phyloP scores from a whole-genome alignment of 2,888 invertebrate species.

The Andrena bicolor region DNA sequence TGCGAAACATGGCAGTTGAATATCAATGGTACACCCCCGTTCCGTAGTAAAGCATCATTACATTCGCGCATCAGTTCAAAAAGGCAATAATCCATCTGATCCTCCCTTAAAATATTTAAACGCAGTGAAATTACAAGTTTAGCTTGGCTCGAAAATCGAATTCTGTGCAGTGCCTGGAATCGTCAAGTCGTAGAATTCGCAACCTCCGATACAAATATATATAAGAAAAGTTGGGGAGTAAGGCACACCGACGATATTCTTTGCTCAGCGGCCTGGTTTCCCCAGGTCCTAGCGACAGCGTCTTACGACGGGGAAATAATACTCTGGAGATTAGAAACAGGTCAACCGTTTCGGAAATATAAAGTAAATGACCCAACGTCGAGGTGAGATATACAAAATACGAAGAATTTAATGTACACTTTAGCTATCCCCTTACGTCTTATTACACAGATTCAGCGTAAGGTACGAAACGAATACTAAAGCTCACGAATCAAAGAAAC shows the following conservation, averaged over 20 bases:
- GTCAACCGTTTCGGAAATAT: conserved; percentile 88
- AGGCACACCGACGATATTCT: conserved; percentile 92
- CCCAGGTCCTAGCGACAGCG: conserved; percentile 90
- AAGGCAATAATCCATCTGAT: too few relatives aligned
- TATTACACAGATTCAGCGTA: conserved; percentile 44
- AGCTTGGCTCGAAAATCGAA: conserved; percentile 86
- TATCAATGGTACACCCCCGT: conserved; percentile 86
- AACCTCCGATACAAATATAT: conserved; percentile 86
- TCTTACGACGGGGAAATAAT: conserved; percentile 93
- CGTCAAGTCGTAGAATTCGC: conserved; percentile 90
- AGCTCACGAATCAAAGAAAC: background rate
- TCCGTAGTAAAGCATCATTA: background rate
- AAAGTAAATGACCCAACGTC: conserved; percentile 82
- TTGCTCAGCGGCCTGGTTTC: conserved; percentile 88
- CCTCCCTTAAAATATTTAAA: background rate
- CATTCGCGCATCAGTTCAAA: too few relatives aligned
- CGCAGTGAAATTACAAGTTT: conserved; percentile 86
- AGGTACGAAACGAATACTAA: conserved; percentile 13
- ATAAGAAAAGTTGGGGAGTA: conserved; percentile 90
- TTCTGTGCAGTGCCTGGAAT: conserved; percentile 93
- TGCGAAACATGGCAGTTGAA: conserved; percentile 89
- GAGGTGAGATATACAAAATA: conserved; percentile 71
- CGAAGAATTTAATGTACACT: background rate
- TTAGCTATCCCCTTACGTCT: background rate
- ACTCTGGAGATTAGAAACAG: conserved; percentile 93